Evolutionary conservation across 2,888 invertebrate genomes (phyloP), one percentile per base, ranked within the genome.

Genomic region (Caenorhabditis uteleia): DNA sequence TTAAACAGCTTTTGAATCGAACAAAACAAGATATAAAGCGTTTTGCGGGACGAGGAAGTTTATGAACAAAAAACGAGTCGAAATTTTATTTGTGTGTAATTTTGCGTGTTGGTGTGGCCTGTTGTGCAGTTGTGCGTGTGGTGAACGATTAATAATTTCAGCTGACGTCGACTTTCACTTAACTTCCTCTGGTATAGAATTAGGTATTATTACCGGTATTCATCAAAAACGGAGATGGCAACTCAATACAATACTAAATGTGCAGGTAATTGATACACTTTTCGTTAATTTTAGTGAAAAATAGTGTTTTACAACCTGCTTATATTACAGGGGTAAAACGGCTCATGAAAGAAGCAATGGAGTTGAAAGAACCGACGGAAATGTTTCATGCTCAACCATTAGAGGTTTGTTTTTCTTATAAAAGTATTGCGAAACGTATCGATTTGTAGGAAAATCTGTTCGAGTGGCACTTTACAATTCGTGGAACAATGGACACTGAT

Each of bases 391-490:
- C 93, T 12, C 89, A 90, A 79, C 95, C 95, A 2, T 85, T 94
- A 44, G 93, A 93, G 75, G 87, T 87, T 40, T 45, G 4, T 31
- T 10, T 34, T 16, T 18, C n/a, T n/a, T 46, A 36, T 10, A 38
- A n/a, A 42, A 12, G 6, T n/a, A 16, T 29, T 29, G 31, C 31
- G 8, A 7, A 29, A 7, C 31, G 8, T 10, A 10, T 14, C 8
- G 12, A 6, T 14, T 50, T 65, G 20, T 38, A 80, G 84, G 94
- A 95, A 84, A 95, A 95, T 85, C 86, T 95, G 48, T 95, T 95
- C 84, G 95, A 95, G 84, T 95, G 95, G 95, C 95, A 95, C 85
- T 95, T 95, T 84, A 95, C 94, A 0, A 90, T 95, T 3, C 88
- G 91, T 79, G 95, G 94, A 6, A 92, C 94, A 2, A 88, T 89